Base-by-base conservation (phyloP, 2,113 vertebrate species). In the Arenaria interpres region DNA sequence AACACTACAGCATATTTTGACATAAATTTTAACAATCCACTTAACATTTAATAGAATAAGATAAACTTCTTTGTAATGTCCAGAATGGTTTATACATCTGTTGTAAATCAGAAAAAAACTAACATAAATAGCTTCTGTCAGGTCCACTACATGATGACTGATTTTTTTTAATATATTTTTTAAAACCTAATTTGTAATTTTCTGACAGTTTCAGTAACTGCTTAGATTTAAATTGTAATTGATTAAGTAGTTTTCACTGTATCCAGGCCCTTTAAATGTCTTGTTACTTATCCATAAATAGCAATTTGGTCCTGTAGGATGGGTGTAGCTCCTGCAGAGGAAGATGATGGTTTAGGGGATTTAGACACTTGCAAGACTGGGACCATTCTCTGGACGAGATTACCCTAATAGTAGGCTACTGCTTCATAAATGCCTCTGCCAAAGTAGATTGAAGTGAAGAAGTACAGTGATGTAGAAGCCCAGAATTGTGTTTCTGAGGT, bases 11-110 rank as follows among this genome's bases (percentile, higher is more conserved):
- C 16, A 6, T 73, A n/a, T 93, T 85, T 85, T 93, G 53, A 68
- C 48, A 60, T 93, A 39, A 94, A 90, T 94, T 94, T 84, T 79
- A 92, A 87, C 51, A 74, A 82, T 59, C 62, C 63, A 68, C 60
- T 95, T 91, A 85, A 67, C 39, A 76, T 74, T 62, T 69, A 83
- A 92, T 92, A 81, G 46, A 90, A n/a, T 51, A 79, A 95, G 41
- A 83, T 74, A 6, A 93, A 80, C 80, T 85, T 84, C 51, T 84
- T 86, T 67, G 48, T 75, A 80, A 72, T 85, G 80, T 80, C 17
- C 45, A 48, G 54, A 85, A 72, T 66, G 64, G 20, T 85, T 94
- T 84, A 77, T 71, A 21, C 43, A 81, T 76, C 72, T 93, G 78
- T 13, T 78, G 33, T 74, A 88, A 93, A 77, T 66, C 35, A 86